phyloP scores from a whole-genome alignment of 2,797 vertebrate species.

The Tinamus major region DNA sequence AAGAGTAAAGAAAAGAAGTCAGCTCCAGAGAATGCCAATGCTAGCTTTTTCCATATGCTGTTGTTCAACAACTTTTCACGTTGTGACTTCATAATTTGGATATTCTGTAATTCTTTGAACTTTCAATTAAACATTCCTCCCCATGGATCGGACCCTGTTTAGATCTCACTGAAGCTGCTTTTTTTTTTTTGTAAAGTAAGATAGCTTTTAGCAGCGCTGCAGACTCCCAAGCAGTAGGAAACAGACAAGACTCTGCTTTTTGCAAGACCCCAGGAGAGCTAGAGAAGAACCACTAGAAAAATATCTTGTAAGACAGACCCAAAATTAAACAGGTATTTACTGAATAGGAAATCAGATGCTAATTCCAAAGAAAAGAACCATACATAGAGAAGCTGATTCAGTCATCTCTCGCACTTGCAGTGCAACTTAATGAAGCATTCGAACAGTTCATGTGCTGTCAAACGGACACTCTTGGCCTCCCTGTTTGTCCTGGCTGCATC shows the following conservation, averaged over 20 bases:
- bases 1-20: neutral
- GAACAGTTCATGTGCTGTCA: rapidly evolving
- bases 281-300: neutral
- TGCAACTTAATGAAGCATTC: neutral
- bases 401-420: neutral
- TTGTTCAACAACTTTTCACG: neutral
- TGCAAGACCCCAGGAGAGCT: neutral
- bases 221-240: neutral
- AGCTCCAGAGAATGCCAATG: neutral
- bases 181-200: neutral
- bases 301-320: neutral
- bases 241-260: neutral
- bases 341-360: neutral
- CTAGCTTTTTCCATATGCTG: neutral
- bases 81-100: neutral
- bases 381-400: neutral
- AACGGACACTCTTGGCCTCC: neutral
- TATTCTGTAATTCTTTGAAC: neutral
- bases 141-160: neutral
- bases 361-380: neutral
- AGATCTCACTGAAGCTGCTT: neutral
- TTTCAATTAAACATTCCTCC: neutral
- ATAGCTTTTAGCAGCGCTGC: neutral
- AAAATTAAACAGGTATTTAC: neutral
- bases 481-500: neutral